A percentile compares a stretch with the other conserved stretches of the same genome.
Conservation (phyloP, 2,113 vertebrate species). For the Oreocharis arfaki region DNA sequence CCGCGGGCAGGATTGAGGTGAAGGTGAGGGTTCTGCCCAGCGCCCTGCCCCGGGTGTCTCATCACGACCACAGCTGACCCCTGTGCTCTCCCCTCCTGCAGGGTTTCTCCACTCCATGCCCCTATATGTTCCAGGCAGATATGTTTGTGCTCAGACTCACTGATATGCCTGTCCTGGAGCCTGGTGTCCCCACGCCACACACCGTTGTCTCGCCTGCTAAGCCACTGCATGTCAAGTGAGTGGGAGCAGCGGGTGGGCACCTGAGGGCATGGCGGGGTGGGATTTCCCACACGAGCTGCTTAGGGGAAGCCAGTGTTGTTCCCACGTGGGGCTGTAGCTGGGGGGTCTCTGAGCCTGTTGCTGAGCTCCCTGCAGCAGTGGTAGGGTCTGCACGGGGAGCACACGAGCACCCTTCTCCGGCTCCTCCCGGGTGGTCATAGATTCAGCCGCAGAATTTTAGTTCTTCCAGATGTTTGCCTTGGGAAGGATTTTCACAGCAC, state of each 20-base stretch:
- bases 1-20: constrained; percentile 88
- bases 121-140: constrained; percentile 90
- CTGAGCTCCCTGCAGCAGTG: neutral
- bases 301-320: neutral
- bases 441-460: neutral
- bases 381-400: neutral
- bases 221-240: constrained; percentile 87
- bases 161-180: constrained; percentile 79
- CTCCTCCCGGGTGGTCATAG: neutral
- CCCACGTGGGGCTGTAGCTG: neutral
- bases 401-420: fast-evolving
- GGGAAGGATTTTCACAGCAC: neutral
- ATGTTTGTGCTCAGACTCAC: constrained; percentile 82
- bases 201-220: constrained; percentile 63
- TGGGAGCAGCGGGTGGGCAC: neutral
- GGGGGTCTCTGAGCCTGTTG: neutral
- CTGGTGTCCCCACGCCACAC: constrained; percentile 62
- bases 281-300: neutral
- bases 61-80: neutral
- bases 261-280: fast-evolving
- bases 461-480: neutral
- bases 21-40: constrained; percentile 74
- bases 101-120: constrained; percentile 85
- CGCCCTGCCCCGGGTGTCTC: neutral
- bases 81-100: constrained; percentile 44